A percentile compares a stretch with the other conserved stretches of the same genome.
These are phyloP conservation scores for Semotilus atromaculatus DNA, from an alignment of 2,797 vertebrate genomes.

Conservation along the genomic window DNA sequence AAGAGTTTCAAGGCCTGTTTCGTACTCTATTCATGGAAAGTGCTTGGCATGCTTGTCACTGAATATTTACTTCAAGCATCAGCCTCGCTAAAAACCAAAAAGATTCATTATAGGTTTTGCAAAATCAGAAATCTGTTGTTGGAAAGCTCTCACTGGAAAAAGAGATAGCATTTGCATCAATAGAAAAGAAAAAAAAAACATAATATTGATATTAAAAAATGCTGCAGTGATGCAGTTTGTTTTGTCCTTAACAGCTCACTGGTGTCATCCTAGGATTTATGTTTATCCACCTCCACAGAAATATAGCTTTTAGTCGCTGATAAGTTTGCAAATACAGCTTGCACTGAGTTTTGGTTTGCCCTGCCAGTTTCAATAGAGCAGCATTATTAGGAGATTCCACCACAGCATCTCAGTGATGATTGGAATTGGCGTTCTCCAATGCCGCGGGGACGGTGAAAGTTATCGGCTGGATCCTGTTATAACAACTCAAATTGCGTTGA, in stretches of 20 bases:
- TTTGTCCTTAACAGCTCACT: slow-evolving; percentile 15
- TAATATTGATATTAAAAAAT: slow-evolving; percentile 1
- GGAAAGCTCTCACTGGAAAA: neutral
- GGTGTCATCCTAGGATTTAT: slow-evolving; percentile 25
- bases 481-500: slow-evolving; percentile 30
- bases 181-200: neutral
- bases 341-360: slow-evolving; percentile 24
- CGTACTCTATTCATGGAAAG: neutral
- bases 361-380: slow-evolving; percentile 47
- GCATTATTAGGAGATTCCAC: slow-evolving; percentile 30
- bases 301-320: slow-evolving; percentile 29
- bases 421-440: slow-evolving; percentile 40
- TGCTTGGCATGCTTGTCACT: neutral
- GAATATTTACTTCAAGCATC: neutral
- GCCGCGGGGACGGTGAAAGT: slow-evolving; percentile 21
- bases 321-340: slow-evolving; percentile 33
- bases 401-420: slow-evolving; percentile 36
- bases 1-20: neutral
- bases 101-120: neutral
- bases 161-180: neutral
- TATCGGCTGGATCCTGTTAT: slow-evolving; percentile 33
- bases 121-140: neutral
- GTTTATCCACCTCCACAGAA: slow-evolving; percentile 21
- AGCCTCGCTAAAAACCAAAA: neutral
- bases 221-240: neutral